Conservation (phyloP, 2,888 invertebrate genomes). For the Charanyca ferruginea region DNA sequence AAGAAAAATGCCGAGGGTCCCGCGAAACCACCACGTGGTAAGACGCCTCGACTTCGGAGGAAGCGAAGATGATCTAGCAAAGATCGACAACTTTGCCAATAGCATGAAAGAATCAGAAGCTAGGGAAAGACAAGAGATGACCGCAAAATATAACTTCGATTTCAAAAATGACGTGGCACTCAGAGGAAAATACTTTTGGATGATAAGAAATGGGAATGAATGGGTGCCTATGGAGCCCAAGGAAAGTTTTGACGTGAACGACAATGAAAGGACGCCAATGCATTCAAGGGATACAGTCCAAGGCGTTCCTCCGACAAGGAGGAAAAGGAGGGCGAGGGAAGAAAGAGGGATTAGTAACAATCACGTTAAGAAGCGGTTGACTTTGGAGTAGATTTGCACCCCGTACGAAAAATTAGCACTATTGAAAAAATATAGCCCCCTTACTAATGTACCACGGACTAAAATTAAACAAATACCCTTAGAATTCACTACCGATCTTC, state of each 20-base stretch:
- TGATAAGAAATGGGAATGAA: conserved; percentile 60
- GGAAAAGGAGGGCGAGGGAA: conserved; percentile 62
- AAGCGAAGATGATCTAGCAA: conserved; percentile 71
- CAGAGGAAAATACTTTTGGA: conserved; percentile 88
- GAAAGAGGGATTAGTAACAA: conserved; percentile 10
- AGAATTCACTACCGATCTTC: too few relatives aligned
- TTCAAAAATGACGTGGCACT: conserved; percentile 86
- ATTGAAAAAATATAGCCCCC: not conserved
- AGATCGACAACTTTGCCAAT: conserved; percentile 75
- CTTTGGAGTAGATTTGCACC: conserved; percentile 12
- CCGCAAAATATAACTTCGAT: conserved; percentile 90
- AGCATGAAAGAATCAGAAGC: conserved; percentile 72
- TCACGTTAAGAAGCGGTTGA: conserved; percentile 72
- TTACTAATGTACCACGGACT: not conserved
- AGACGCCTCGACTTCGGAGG: conserved; percentile 81
- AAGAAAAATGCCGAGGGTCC: conserved; percentile 75
- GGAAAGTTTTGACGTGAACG: conserved; percentile 21
- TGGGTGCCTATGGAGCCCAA: conserved; percentile 71
- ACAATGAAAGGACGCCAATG: conserved; percentile 76
- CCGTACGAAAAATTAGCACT: not conserved
- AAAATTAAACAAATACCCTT: too few relatives aligned
- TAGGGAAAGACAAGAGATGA: conserved; percentile 73
- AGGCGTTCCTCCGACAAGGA: conserved; percentile 62
- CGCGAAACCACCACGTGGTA: conserved; percentile 75
- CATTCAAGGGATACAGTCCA: conserved; percentile 53